A percentile compares a stretch with the other conserved stretches of the same genome.
These are phyloP conservation scores for Paedocypris sp. DNA, from an alignment of 2,113 vertebrate genomes.

Conservation along the genomic window DNA sequence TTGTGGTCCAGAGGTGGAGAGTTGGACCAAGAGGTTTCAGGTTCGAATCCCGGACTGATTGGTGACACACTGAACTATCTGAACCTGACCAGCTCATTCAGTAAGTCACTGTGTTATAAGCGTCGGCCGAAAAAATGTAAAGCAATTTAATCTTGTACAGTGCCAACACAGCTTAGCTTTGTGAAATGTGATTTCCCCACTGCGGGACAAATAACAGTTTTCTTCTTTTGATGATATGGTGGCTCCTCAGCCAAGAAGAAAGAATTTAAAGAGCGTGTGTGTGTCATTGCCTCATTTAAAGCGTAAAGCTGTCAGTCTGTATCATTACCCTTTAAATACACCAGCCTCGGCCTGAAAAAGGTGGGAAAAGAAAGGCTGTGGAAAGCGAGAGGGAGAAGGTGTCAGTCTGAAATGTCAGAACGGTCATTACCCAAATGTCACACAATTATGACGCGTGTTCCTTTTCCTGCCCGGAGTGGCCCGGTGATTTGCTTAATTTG, in stretches of 20 bases:
- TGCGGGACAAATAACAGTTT: no score
- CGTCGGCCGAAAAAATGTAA: no score
- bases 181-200: no score
- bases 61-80: no score
- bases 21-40: no score
- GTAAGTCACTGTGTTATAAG: no score
- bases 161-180: no score
- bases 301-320: constrained; percentile 42
- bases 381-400: constrained; percentile 34
- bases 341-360: constrained; percentile 15
- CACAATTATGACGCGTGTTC: constrained; percentile 43
- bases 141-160: no score
- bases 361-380: constrained; percentile 25
- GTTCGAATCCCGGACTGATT: no score
- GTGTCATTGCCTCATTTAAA: constrained; percentile 22
- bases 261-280: not conserved
- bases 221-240: not conserved
- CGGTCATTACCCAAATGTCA: constrained; percentile 57
- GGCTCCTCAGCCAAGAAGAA: constrained; percentile 2
- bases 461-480: constrained; percentile 38
- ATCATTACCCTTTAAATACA: constrained; percentile 45
- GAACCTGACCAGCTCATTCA: no score
- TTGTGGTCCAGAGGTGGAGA: no score
- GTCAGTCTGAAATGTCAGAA: constrained; percentile 51
- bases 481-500: constrained; percentile 41